Conservation (phyloP, 2,797 vertebrate species). For the Botia kubotai region DNA sequence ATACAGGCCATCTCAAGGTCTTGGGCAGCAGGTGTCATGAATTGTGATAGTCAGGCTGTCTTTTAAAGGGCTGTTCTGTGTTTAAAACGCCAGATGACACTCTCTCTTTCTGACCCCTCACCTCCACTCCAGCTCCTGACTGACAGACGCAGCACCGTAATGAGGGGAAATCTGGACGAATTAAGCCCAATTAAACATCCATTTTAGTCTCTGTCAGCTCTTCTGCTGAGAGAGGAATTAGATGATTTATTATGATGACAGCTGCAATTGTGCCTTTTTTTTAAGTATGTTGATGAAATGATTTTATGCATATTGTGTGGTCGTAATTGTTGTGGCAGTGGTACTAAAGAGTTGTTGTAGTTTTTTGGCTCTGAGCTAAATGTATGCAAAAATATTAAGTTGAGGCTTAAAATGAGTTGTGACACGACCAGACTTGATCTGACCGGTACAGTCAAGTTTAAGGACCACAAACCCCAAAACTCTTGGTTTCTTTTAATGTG, state of each 20-base stretch:
- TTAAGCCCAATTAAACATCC: constrained; percentile 75
- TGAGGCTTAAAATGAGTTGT: neutral
- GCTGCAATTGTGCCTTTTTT: constrained; percentile 41
- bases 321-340: neutral
- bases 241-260: constrained; percentile 47
- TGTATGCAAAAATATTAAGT: neutral
- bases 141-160: constrained; percentile 70
- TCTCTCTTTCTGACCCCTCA: constrained; percentile 69
- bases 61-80: constrained; percentile 44
- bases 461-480: neutral
- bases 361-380: neutral
- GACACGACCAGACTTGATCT: neutral
- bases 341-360: neutral
- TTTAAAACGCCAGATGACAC: constrained; percentile 48
- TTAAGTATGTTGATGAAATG: constrained; percentile 1
- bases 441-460: neutral
- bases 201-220: constrained; percentile 63
- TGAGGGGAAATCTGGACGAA: constrained; percentile 73
- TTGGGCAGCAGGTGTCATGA: constrained; percentile 58
- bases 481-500: neutral
- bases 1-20: constrained; percentile 59
- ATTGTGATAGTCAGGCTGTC: constrained; percentile 62
- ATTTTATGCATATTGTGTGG: constrained; percentile 30
- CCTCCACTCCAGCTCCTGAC: constrained; percentile 55
- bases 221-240: constrained; percentile 56